Percentiles rank a stretch among this genome's conserved stretches.
Conservation (phyloP, 1,140 invertebrate genomes). For the Megalonaias nervosa region DNA sequence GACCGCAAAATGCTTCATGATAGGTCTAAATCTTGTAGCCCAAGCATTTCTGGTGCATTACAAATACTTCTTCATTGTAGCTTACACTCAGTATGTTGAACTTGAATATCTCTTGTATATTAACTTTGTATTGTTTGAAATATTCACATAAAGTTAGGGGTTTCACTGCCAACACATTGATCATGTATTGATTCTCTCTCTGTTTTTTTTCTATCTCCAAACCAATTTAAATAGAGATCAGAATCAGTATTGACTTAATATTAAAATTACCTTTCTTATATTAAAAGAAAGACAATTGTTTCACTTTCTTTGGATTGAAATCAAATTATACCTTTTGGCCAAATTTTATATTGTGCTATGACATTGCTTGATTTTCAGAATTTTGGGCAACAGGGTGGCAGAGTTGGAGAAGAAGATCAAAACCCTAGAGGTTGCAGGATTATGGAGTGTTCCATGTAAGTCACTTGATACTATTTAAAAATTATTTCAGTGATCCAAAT, state of each 20-base stretch:
- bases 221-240: neutral
- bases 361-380: conserved; percentile 52
- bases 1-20: no score
- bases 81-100: no score
- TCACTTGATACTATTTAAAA: neutral
- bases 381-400: conserved; percentile 68
- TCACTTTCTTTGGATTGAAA: neutral
- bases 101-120: no score
- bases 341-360: neutral
- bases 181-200: no score
- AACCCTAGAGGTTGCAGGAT: conserved; percentile 68
- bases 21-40: no score
- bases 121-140: no score
- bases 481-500: no score
- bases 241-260: neutral
- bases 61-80: no score
- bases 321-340: neutral
- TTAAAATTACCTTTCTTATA: neutral
- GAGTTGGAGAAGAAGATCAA: conserved; percentile 72
- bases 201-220: no score
- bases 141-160: no score
- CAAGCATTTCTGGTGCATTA: no score
- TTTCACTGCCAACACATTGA: no score
- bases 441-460: conserved; percentile 68
- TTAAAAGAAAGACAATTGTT: neutral